Conservation (phyloP, 2,113 vertebrate species). For the Thinocorus orbignyianus region DNA sequence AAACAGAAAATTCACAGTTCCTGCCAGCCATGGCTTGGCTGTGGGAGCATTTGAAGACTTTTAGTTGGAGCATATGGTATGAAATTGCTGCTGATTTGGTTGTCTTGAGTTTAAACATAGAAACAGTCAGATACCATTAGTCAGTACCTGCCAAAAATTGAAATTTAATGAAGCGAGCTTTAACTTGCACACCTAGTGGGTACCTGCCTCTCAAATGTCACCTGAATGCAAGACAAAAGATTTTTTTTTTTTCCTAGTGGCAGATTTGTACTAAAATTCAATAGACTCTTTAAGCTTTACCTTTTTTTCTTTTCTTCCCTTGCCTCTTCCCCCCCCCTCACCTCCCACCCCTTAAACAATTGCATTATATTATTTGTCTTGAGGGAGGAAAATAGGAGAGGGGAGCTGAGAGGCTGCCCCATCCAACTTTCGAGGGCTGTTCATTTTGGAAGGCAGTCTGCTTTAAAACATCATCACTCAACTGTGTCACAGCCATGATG, state of each 20-base stretch:
- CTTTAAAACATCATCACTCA: neutral
- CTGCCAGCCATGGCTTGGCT: conserved; percentile 30
- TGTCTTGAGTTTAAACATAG: conserved; percentile 55
- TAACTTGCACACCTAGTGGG: conserved; percentile 44
- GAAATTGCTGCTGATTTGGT: conserved; percentile 42
- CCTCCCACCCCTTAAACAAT: neutral
- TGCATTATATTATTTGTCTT: conserved; percentile 25
- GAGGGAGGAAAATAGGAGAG: neutral
- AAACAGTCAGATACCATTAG: conserved; percentile 19
- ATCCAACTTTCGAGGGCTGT: neutral
- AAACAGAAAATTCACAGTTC: neutral
- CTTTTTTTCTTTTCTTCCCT: neutral
- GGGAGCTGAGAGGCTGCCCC: neutral
- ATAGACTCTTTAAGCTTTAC: conserved; percentile 23
- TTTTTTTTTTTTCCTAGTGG: neutral
- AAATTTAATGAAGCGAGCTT: conserved; percentile 55
- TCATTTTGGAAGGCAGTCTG: neutral
- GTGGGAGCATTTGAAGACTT: conserved; percentile 39
- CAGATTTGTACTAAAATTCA: conserved; percentile 25
- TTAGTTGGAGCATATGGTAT: conserved; percentile 15
- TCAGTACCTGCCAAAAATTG: conserved; percentile 47
- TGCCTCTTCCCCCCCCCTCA: too few species aligned
- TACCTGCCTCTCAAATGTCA: conserved; percentile 41
- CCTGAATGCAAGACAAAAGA: neutral
- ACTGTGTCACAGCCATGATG: neutral